phyloP scores from a whole-genome alignment of 2,113 vertebrate species.

The Tychaedon coryphoeus region DNA sequence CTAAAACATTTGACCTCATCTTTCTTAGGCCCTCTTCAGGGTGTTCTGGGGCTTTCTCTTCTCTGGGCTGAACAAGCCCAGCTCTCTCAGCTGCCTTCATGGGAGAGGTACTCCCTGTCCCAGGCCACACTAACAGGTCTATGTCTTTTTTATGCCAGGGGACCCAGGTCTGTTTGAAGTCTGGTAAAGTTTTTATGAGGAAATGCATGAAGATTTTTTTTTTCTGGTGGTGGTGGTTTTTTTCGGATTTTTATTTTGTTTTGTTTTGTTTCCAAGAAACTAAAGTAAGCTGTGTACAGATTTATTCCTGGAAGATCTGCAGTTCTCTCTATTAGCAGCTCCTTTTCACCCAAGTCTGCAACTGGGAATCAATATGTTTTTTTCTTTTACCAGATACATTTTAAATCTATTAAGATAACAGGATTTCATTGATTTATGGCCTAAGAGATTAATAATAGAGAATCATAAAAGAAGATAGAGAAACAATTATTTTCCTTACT shows the following conservation, averaged over 20 bases:
- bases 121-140: not conserved
- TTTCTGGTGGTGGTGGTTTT: accelerated
- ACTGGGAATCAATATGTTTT: not conserved
- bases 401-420: not conserved
- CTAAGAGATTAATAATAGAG: not conserved
- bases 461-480: not conserved
- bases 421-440: not conserved
- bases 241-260: too few species aligned
- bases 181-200: not conserved
- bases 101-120: not conserved
- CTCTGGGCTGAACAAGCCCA: not conserved
- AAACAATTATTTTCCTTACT: not conserved
- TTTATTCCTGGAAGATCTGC: not conserved
- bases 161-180: not conserved
- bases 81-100: not conserved
- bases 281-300: not conserved
- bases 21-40: not conserved
- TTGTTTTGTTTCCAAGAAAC: not conserved
- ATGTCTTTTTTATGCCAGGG: not conserved
- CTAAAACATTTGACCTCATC: not conserved
- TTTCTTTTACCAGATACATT: not conserved
- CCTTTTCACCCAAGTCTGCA: accelerated
- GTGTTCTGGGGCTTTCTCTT: not conserved
- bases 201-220: not conserved
- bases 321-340: not conserved